Base-by-base conservation (phyloP, 2,888 invertebrate species). In the Halictus ligatus region DNA sequence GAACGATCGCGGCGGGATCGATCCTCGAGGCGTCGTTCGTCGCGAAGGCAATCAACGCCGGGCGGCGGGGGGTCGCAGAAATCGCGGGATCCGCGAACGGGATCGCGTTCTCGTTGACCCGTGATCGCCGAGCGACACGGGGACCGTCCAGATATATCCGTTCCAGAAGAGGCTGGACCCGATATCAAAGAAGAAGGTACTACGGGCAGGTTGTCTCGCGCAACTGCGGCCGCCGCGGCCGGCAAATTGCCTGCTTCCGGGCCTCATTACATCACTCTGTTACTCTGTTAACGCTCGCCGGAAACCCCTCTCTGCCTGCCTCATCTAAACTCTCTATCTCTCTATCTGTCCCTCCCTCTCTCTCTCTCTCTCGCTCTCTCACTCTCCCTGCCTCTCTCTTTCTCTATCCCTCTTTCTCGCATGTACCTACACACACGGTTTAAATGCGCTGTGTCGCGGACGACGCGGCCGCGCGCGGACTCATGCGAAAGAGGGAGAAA, bases 211-310 rank as follows among this genome's bases (percentile, higher is more conserved):
- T 94, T 94, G 94, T 94, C 94, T 94, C 94, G 94, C 93, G 94
- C 94, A 94, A 94, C 94, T 94, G 94, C 92, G 93, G 91, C 93
- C 92, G 94, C 94, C 93, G 94, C 94, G 94, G 93, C 91, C 93
- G 94, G 94, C 94, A 95, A 95, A 95, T 95, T 95, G 95, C 94
- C 94, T 94, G 94, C 95, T 95, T 95, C 95, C 95, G 95, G 95
- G 95, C 95, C 95, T 95, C 95, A 95, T 95, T 95, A 95, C 95
- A 95, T 95, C 95, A 95, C 95, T 95, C 95, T 95, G 95, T 95
- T 95, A 95, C 95, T 95, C 95, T 94, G 95, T 95, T 95, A 95
- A 95, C 95, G 94, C 95, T 95, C 94, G 94, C 94, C 95, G 95
- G 95, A 95, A 95, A 94, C 95, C 94, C 94, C 94, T 93, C 94